phyloP scores from a whole-genome alignment of 2,113 vertebrate species.

The Anguilla japonica region DNA sequence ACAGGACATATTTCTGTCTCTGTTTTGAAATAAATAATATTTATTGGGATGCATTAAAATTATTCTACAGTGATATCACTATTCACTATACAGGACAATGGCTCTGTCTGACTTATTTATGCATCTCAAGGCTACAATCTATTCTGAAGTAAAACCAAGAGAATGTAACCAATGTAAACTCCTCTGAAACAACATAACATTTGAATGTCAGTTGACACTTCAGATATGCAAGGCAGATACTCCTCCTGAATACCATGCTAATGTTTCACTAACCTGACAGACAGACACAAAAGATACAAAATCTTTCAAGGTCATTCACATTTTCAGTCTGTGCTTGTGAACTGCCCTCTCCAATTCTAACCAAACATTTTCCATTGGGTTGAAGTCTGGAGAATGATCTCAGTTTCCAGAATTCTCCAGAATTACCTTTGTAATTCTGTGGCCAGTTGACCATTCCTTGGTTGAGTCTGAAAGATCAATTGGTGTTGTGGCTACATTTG shows the following conservation, averaged over 20 bases:
- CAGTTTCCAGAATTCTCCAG: too few species aligned
- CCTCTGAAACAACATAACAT: neutral
- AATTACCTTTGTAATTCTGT: too few species aligned
- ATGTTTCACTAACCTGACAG: neutral
- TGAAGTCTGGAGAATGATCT: too few species aligned
- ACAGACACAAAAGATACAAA: neutral
- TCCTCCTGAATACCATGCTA: neutral
- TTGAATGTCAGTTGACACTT: neutral
- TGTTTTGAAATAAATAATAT: neutral
- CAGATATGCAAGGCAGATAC: neutral
- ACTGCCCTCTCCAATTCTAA: neutral
- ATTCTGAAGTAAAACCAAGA: neutral
- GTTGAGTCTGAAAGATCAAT: too few species aligned
- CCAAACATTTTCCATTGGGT: neutral
- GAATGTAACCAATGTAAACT: neutral
- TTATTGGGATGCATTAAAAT: neutral
- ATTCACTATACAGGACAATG: neutral
- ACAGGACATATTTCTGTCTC: neutral
- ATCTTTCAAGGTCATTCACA: constrained; percentile 9
- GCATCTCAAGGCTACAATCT: neutral
- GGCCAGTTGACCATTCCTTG: too few species aligned
- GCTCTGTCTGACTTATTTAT: constrained; percentile 2
- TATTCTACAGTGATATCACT: neutral
- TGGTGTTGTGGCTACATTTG: too few species aligned
- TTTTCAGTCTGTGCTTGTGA: neutral